Percentiles rank a stretch among this genome's conserved stretches.
phyloP scores from a whole-genome alignment of 2,113 vertebrate species.

The Heterochromis multidens region DNA sequence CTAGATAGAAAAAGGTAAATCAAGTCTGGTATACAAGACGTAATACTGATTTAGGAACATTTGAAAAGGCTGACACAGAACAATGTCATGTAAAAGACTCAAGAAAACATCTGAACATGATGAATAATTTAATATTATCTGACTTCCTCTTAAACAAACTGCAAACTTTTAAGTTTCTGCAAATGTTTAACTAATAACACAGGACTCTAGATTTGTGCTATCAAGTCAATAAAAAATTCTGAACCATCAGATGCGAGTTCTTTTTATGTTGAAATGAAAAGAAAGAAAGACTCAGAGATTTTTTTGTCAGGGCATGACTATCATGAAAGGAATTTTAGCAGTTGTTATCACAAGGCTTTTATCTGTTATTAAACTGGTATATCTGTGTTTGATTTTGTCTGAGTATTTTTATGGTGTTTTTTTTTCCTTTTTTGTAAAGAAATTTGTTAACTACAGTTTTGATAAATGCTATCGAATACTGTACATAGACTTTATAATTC shows the following conservation, averaged over 20 bases:
- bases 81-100: no score
- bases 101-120: no score
- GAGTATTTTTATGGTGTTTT: background rate
- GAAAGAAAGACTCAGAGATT: background rate
- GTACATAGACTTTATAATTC: background rate
- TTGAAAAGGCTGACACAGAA: no score
- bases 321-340: background rate
- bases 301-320: background rate
- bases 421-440: background rate
- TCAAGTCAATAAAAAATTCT: no score
- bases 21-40: no score
- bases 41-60: no score
- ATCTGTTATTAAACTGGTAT: background rate
- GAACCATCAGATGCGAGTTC: background rate
- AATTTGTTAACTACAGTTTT: background rate
- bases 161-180: background rate
- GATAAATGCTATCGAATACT: background rate
- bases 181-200: background rate
- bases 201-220: no score
- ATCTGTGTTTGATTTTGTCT: background rate
- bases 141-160: background rate
- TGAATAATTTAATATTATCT: background rate
- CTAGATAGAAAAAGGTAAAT: no score
- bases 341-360: background rate
- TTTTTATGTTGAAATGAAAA: background rate